Base-by-base conservation (phyloP, 2,113 vertebrate species). In the Oncorhynchus kisutch region DNA sequence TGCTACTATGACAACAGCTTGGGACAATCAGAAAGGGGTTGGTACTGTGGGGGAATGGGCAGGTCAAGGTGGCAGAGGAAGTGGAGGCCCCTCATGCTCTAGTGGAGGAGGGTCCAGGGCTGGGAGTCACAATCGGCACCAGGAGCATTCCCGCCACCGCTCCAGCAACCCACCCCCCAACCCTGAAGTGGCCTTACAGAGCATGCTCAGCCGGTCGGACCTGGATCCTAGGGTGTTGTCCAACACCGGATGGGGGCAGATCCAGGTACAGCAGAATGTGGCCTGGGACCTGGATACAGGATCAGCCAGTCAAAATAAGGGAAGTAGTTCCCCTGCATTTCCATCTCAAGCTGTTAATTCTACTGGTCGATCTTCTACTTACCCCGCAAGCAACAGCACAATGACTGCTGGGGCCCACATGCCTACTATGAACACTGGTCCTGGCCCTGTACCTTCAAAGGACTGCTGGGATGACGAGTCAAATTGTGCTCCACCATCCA, bases 231-330 rank as follows among this genome's bases (percentile, higher is more conserved):
- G 95, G 82, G 97, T 99, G 90, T 94, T 99, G 86, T 99, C 95
- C 60, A 99, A 99, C 93, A 95, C 95, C 0, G 97, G 98, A 86
- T 99, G 98, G 98, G 98, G 98, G 57, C 97, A 99, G 91, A 99
- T 95, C 81, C 97, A 98, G 93, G 97, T 99, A 79, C 95, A 96
- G 85, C 98, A 99, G 92, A 96, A 97, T 84, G 97, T 96, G 4
- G 92, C 96, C 59, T 99, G 98, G 98, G 96, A 99, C 78, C 88
- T 97, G 62, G 95, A 97, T 70, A 74, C 76, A 25, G 78, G 62
- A 60, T 81, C 9, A n/a, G 84, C 76, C 27, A 94, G 90, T 82
- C 83, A 81, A 74, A 86, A 80, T 45, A 88, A 91, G 70, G 86
- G 84, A 81, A 84, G 81, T 74, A n/a, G 70, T 51, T 70, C 84